Percentiles rank a stretch among this genome's conserved stretches.
These are phyloP conservation scores for Marmota flaviventris DNA, from an alignment of 2,113 vertebrate species.

Conservation along the genomic window DNA sequence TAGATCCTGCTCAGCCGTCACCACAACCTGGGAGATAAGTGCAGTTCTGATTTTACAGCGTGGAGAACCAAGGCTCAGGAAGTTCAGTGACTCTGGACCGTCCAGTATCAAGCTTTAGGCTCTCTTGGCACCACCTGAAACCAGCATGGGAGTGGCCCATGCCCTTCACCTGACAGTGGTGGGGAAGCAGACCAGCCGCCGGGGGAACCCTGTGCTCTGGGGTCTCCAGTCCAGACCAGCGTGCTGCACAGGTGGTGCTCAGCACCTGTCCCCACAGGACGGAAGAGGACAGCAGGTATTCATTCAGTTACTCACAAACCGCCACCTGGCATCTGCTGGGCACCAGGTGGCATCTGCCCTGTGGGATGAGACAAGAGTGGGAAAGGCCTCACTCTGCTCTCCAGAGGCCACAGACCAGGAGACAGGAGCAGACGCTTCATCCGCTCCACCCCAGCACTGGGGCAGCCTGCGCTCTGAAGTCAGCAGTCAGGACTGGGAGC, in stretches of 20 bases:
- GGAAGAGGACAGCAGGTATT: neutral
- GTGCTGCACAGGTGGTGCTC: neutral
- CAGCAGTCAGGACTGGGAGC: neutral
- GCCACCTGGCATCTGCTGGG: neutral
- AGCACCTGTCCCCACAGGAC: neutral
- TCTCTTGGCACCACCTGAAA: neutral
- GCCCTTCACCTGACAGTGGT: accelerated
- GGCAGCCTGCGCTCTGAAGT: neutral
- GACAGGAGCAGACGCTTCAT: neutral
- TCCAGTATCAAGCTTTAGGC: neutral
- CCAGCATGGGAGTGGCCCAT: neutral
- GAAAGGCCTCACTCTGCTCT: neutral
- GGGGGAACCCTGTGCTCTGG: neutral
- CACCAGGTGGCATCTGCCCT: neutral
- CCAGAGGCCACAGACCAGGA: neutral
- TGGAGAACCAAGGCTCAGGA: neutral
- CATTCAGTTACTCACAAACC: neutral
- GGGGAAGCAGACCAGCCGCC: too few relatives aligned
- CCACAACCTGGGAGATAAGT: neutral
- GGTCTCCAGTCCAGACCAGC: neutral
- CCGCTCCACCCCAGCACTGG: neutral
- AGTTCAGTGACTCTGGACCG: neutral
- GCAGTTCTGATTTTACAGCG: neutral
- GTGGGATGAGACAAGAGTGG: neutral
- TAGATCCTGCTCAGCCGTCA: neutral